Base-by-base conservation (phyloP, 2,888 invertebrate species). In the Agonopterix alstromeriana region DNA sequence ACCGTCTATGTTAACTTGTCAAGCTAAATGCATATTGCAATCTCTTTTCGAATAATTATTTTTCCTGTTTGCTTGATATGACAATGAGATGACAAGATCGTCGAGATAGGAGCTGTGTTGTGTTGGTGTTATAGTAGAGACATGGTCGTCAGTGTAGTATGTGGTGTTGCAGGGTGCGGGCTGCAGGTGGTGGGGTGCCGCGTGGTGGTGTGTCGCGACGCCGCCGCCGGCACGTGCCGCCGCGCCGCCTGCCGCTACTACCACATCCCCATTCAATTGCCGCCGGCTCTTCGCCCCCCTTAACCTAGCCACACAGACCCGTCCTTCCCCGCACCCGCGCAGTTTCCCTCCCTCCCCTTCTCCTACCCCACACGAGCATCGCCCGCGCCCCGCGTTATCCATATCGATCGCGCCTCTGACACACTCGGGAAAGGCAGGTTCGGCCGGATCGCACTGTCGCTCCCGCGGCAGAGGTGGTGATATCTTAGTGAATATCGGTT, bases 201-300 rank as follows among this genome's bases (percentile, higher is more conserved):
- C 89, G 97, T 97, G 91, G 96, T 96, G 88, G 97, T 97, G 85
- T 97, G 97, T 90, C 95, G 97, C 87, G 97, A 97, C 92, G 96
- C 96, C 86, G 96, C 95, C 77, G 96, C 96, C 87, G 97, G 97
- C 90, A 93, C 95, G 89, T 97, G 97, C 90, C 93, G 94, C 83
- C 95, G 97, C 89, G 94, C 95, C 89, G 93, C 94, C 90, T 97
- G 97, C 94, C 97, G 97, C 93, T 97, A 96, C 92, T 97, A 97
- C 93, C 97, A 97, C 93, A 96, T 97, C 93, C 97, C 97, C 76
- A 93, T 96, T 84, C 93, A 93, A 78, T 90, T 96, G 92, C 95
- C 95, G 77, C 95, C 95, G 77, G 95, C 95, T 74, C 80, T 85
- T 61, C 80, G 83, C 57, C 88, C 89, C 58, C 89, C 88, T 56